These are phyloP conservation scores for Epinephelus awoara DNA, from an alignment of 2,797 vertebrate genomes.

Conservation along the genomic window DNA sequence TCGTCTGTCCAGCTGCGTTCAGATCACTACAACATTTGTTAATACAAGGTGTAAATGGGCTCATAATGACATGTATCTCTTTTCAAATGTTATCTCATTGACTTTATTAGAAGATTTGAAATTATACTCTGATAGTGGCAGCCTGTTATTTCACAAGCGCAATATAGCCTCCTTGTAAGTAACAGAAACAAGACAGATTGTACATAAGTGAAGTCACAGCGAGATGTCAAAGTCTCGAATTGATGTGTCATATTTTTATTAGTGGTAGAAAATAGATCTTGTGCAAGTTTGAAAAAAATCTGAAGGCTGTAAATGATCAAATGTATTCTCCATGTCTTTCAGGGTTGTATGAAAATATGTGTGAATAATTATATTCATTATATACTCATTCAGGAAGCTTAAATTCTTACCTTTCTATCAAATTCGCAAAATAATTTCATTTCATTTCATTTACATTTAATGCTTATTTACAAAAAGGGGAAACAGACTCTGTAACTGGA, in stretches of 20 bases:
- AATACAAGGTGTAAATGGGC: too few species aligned
- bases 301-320: too few species aligned
- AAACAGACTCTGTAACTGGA: not conserved
- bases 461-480: not conserved
- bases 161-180: too few species aligned
- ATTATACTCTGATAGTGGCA: too few species aligned
- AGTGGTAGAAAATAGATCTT: not conserved
- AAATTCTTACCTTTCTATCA: not conserved
- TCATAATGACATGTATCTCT: not conserved
- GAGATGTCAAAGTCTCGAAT: too few species aligned
- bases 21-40: too few species aligned
- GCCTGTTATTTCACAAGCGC: too few species aligned
- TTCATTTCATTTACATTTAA: too few species aligned
- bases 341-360: not conserved
- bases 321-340: not conserved
- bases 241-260: not conserved
- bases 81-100: not conserved
- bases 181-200: too few species aligned
- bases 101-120: not conserved
- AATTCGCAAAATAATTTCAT: not conserved
- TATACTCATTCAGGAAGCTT: not conserved
- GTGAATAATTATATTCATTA: not conserved
- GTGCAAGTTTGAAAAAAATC: not conserved
- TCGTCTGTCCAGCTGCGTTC: too few species aligned
- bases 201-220: too few species aligned